phyloP scores from a whole-genome alignment of 2,888 invertebrate genomes.

The Gymnocheta viridis region DNA sequence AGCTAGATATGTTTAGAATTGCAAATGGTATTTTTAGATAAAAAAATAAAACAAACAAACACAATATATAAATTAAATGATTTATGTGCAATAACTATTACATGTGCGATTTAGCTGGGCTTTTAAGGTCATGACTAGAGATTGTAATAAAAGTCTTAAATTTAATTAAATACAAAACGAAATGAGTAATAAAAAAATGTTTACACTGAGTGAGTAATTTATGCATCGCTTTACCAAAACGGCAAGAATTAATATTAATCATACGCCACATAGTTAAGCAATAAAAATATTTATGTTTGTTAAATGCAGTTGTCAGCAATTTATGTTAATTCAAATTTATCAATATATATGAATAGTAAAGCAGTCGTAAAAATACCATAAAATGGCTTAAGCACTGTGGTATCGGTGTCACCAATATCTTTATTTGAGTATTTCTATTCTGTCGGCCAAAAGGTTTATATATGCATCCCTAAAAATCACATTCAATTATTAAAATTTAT shows the following conservation, averaged over 20 bases:
- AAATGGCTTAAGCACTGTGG: no score
- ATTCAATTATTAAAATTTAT: no score
- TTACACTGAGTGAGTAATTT: background rate
- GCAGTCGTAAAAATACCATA: no score
- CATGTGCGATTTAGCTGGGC: background rate
- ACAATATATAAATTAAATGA: constrained; percentile 23
- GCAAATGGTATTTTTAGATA: constrained; percentile 1
- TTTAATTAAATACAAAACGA: background rate
- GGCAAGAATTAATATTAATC: constrained; percentile 23
- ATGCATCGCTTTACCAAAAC: background rate
- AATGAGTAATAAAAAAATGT: background rate
- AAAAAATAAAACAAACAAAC: no score
- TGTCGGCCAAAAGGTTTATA: no score
- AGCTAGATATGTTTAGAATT: constrained; percentile 3
- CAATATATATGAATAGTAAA: no score
- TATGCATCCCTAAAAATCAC: no score
- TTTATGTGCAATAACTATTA: constrained; percentile 32
- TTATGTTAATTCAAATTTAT: background rate
- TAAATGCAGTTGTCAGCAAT: background rate
- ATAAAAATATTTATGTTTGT: background rate
- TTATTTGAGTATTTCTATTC: no score
- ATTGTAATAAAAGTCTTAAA: background rate
- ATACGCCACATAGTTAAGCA: background rate
- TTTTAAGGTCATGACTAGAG: constrained; percentile 7
- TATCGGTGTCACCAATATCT: no score